Evolutionary conservation across 2,113 vertebrate genomes (phyloP).

Genomic region (Chlorodrepanis virens): DNA sequence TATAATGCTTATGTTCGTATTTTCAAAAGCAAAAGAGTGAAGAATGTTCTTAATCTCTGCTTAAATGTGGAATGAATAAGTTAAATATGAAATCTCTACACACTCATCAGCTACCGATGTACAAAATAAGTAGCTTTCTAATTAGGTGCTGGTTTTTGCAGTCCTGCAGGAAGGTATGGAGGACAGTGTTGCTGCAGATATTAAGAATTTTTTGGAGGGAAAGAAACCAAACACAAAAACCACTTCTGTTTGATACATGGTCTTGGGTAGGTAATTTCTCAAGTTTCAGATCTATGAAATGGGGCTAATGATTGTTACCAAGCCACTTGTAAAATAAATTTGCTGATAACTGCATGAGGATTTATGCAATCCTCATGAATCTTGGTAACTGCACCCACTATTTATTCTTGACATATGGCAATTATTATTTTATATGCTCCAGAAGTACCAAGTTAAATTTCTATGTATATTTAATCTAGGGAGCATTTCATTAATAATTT

Average conservation of each 20-base stretch:
- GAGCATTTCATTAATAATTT: not conserved
- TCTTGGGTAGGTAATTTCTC: not conserved
- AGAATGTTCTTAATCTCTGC: not conserved
- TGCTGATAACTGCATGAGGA: fast-evolving
- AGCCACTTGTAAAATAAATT: not conserved
- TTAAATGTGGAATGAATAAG: not conserved
- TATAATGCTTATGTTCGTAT: fast-evolving
- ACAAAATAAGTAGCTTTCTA: not conserved
- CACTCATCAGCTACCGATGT: not conserved
- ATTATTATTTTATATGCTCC: fast-evolving
- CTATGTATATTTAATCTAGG: fast-evolving
- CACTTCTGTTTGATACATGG: not conserved
- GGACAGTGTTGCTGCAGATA: not conserved
- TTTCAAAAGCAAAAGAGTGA: not conserved
- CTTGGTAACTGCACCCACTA: fast-evolving
- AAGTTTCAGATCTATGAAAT: not conserved
- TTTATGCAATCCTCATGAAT: not conserved
- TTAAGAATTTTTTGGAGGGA: not conserved
- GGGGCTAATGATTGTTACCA: not conserved
- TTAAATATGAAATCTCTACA: not conserved
- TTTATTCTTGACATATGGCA: not conserved
- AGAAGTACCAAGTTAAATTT: not conserved
- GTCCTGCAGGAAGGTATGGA: not conserved
- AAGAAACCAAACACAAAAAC: fast-evolving
- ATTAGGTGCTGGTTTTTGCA: not conserved